Evolutionary conservation across 2,888 invertebrate genomes (phyloP).

Genomic region (Hypsopygia costalis): DNA sequence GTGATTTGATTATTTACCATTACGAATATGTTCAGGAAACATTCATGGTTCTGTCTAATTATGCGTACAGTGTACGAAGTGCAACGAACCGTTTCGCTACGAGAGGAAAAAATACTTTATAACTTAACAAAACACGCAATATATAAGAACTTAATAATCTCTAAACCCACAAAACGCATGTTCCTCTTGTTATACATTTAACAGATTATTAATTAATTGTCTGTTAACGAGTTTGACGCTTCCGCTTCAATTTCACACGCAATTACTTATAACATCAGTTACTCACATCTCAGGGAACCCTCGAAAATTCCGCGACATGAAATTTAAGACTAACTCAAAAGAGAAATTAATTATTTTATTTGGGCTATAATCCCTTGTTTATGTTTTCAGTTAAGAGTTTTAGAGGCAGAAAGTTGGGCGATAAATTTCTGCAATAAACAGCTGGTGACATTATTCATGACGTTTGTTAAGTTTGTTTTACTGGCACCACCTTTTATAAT

Average conservation of each 20-base stretch:
- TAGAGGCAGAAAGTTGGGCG: slow-evolving; percentile 57
- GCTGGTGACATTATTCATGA: slow-evolving; percentile 72
- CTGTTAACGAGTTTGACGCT: not conserved
- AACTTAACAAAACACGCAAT: too few relatives aligned
- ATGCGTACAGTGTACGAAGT: too few relatives aligned
- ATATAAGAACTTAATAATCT: too few relatives aligned
- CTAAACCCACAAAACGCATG: not conserved
- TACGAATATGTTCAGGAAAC: too few relatives aligned
- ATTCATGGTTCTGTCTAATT: too few relatives aligned
- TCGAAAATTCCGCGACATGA: slow-evolving; percentile 5
- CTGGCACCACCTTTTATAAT: slow-evolving; percentile 59
- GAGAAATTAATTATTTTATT: slow-evolving; percentile 56
- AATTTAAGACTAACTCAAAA: slow-evolving; percentile 23
- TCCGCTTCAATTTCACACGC: not conserved
- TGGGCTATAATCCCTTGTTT: slow-evolving; percentile 60
- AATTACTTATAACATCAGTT: not conserved
- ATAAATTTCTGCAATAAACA: slow-evolving; percentile 71
- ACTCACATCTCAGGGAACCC: not conserved
- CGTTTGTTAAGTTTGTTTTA: slow-evolving; percentile 67
- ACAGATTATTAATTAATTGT: not conserved
- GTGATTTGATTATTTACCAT: too few relatives aligned
- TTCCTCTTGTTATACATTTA: not conserved
- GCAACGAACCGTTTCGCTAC: too few relatives aligned
- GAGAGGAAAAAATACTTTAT: too few relatives aligned
- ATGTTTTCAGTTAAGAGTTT: slow-evolving; percentile 67